Conservation (phyloP, 2,797 vertebrate genomes). For the Sebastes jordani region DNA sequence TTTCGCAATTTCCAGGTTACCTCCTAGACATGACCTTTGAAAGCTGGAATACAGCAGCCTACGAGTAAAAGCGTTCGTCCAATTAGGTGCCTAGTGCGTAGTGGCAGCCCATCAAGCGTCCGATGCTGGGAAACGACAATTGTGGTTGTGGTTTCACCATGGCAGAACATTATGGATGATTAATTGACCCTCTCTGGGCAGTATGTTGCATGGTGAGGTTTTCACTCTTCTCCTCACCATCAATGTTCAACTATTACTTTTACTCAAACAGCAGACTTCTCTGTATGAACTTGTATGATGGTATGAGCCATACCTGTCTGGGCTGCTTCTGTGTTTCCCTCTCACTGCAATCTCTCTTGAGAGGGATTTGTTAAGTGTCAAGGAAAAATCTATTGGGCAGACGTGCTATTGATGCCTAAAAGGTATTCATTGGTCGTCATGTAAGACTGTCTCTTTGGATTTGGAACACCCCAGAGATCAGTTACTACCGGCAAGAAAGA, state of each 20-base stretch:
- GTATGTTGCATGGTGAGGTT: neutral
- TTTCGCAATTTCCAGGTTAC: too few species aligned
- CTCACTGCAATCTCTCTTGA: neutral
- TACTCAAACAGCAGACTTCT: neutral
- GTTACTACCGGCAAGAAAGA: neutral
- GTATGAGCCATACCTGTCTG: neutral
- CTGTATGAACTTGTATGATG: neutral
- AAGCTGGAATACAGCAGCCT: too few species aligned
- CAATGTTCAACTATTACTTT: neutral
- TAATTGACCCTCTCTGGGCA: neutral
- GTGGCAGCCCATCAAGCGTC: too few species aligned
- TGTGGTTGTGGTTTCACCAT: neutral
- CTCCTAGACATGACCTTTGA: too few species aligned
- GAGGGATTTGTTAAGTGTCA: constrained; percentile 18
- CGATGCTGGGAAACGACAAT: too few species aligned
- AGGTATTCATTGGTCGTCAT: neutral
- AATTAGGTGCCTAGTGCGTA: too few species aligned
- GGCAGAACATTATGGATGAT: neutral
- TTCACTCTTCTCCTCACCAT: neutral
- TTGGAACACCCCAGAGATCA: neutral
- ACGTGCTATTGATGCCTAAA: neutral
- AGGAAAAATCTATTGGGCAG: neutral
- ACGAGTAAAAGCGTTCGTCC: too few species aligned
- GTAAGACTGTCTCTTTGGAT: neutral
- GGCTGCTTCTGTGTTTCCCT: neutral